Base-by-base conservation (phyloP, 2,888 invertebrate genomes). In the Lissocephala sabroskyi region DNA sequence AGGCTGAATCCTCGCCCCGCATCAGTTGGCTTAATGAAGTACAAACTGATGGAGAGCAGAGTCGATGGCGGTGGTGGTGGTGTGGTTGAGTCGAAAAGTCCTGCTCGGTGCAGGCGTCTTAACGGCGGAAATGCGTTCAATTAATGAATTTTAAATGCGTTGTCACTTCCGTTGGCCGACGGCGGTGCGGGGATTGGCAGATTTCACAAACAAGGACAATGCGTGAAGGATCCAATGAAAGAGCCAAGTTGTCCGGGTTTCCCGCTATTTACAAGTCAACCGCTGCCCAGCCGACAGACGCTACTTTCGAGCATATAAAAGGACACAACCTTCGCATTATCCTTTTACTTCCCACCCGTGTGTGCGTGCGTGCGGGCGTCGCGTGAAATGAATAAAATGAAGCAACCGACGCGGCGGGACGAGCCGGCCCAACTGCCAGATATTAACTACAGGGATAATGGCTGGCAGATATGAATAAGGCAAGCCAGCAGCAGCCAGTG, bases 381-480 rank as follows among this genome's bases (percentile, higher is more conserved):
- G 65, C 46, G 41, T 55, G 50, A 50, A 33, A 51, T 14, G 16
- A 64, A 62, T 56, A 63, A 56, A 40, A 45, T 61, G 58, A 61
- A 57, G 48, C 43, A 51, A 40, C 11, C 52, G 47, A 44, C 5
- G n/a, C 18, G 35, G 16, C 7, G 16, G 17, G 18, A 18, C 30
- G 3, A 23, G 23, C 30, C 30, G 3, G 30, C 30, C 3, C 30
- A 5, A 23, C 54, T 56, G 42, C 41, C 49, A 49, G 55, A 56
- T 73, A 68, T 71, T 68, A 67, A 67, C 68, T 68, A 71, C 71
- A 71, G 64, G 59, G 63, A 71, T 70, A 70, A 70, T 71, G 58
- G 62, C 37, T n/a, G 37, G 19, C 37, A 37, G 37, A 19, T 37
- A 37, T 37, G 37, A 37, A 19, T 37, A 37, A 35, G 13, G 23